phyloP scores from a whole-genome alignment of 2,797 vertebrate genomes.

The Cynodonichthys magdalenae region DNA sequence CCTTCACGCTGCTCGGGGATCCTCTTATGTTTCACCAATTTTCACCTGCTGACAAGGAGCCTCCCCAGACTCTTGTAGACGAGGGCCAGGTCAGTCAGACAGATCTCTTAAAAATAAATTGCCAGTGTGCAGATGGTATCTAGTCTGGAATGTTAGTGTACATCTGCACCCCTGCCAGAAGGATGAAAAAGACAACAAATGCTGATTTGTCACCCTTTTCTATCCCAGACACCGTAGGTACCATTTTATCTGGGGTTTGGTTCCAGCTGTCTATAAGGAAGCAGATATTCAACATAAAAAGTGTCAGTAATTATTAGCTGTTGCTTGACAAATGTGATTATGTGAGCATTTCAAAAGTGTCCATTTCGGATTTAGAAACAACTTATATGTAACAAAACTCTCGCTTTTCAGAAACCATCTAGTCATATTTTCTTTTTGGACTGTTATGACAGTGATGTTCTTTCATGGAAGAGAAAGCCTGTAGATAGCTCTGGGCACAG shows the following conservation, averaged over 20 bases:
- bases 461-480: slow-evolving; percentile 33
- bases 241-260: not conserved
- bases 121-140: not conserved
- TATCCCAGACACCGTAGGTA: not conserved
- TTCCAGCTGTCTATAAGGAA: not conserved
- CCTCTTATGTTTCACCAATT: slow-evolving; percentile 1
- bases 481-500: slow-evolving; percentile 41
- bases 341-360: slow-evolving; percentile 8
- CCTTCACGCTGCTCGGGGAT: slow-evolving; percentile 1
- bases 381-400: slow-evolving; percentile 1
- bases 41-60: not conserved
- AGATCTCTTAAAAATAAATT: not conserved
- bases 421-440: slow-evolving; percentile 18
- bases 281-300: not conserved
- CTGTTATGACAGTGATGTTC: slow-evolving; percentile 20
- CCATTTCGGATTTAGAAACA: slow-evolving; percentile 16
- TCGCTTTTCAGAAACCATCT: slow-evolving; percentile 19
- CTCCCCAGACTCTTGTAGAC: slow-evolving; percentile 4
- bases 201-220: not conserved
- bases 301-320: slow-evolving; percentile 2
- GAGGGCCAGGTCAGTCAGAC: not conserved
- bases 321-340: slow-evolving; percentile 14
- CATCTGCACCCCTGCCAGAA: not conserved
- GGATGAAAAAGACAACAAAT: not conserved
- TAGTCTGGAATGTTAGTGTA: not conserved